Evolutionary conservation across 1,140 invertebrate genomes (phyloP), one percentile per base, ranked within the genome.

Genomic region (Drosophila suzukii): DNA sequence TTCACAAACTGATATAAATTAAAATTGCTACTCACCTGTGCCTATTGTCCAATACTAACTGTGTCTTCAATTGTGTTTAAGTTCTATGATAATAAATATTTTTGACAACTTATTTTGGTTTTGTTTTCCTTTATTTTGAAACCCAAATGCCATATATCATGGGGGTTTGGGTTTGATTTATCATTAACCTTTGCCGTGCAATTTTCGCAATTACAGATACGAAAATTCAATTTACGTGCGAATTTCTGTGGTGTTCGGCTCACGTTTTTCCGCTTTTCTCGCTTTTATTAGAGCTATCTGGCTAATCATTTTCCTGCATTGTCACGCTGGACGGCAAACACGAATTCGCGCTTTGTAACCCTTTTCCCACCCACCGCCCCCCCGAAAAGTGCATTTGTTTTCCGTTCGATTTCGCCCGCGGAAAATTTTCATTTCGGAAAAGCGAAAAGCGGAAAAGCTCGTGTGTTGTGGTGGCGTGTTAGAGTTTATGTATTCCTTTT

Each of bases 261-360:
- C 62, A 46, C 38, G 47, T 67, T 70, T 55, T 56, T 43, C 36
- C 63, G 36, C 13, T 67, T 68, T 70, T 36, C 39, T 10, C n/a
- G 7, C 36, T 27, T 36, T 50, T 53, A 53, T 73, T 73, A 39
- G 50, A 51, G 47, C 39, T 78, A 41, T 60, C 61, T 47, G 53
- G 59, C 79, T 83, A 82, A 83, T 82, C 62, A 75, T 78, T 58
- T 41, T 36, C 13, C 59, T 70, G 75, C 70, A 78, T 65, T 78
- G 80, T 75, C 62, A 70, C 55, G 70, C 56, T 61, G 46, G 66
- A 44, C 74, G 51, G 60, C 73, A 82, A 74, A 72, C 60, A 62
- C 47, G 59, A 81, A 66, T 70, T 74, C 39, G 46, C 55, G 67
- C 55, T 72, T 58, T 72, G 38, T 15, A 10, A 27, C 11, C 47